Evolutionary conservation across 2,888 invertebrate species (phyloP), one percentile per base, ranked within the genome.

Genomic region (Amblyjoppa fuscipennis): DNA sequence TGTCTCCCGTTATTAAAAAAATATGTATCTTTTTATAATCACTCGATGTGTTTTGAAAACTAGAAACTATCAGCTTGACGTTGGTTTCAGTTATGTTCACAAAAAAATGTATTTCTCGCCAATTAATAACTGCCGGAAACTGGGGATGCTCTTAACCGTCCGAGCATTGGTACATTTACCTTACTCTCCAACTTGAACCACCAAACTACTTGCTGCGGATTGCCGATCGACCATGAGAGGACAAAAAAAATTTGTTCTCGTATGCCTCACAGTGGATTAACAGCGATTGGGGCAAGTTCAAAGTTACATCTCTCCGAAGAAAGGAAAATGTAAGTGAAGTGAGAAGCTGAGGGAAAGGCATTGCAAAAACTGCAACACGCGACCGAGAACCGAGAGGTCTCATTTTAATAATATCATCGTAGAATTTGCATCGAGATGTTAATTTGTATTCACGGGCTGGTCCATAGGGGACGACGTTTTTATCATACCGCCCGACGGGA

Each of bases 351-450:
- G 45, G 11, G 56, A 77, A 41, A 59, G 68, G 31, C 41, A 68
- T 68, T 69, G 45, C 34, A 68, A 73, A 68, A 78, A 51, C 53
- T 69, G 59, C 74, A 61, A 25, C 68, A n/a, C 31, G 70, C 51
- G 28, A n/a, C 25, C 53, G 31, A 51, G 51, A 31, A n/a, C 45
- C 31, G 49, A 53, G 68, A 56, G 59, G 38, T 76, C 61, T 74
- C 82, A 83, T 85, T 85, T 85, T 85, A 83, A 87, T 87, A 87
- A 87, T 82, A 84, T 69, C 68, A 61, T 71, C 86, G 79, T 80
- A 66, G 53, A 79, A 82, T 87, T 85, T 83, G 73, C 85, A 87
- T 85, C 75, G 77, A 74, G 70, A 85, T 85, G 81, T 82, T 85
- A 84, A 87, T 85, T 87, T 85, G 79, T 79, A 85, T 85, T 85